A percentile compares a stretch with the other conserved stretches of the same genome.
These are phyloP conservation scores for Pachydiplax longipennis DNA, from an alignment of 2,888 invertebrate species.

Conservation along the genomic window DNA sequence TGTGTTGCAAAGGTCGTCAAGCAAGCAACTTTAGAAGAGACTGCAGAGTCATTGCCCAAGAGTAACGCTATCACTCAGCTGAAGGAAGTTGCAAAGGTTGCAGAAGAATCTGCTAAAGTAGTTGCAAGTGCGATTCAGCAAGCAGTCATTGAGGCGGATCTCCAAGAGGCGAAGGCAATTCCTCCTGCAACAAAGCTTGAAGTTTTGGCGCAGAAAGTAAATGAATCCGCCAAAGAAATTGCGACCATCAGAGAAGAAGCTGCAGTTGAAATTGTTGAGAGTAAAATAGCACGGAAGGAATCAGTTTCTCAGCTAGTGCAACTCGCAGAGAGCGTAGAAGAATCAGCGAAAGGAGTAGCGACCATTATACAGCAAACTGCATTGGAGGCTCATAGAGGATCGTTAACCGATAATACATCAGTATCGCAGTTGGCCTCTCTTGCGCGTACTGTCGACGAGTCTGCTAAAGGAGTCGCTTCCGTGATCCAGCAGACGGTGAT, in stretches of 20 bases:
- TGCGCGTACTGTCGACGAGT: slow-evolving; percentile 46
- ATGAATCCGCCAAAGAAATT: slow-evolving; percentile 49
- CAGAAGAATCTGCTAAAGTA: slow-evolving; percentile 57
- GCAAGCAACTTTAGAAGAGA: slow-evolving; percentile 57
- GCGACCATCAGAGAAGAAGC: slow-evolving; percentile 48
- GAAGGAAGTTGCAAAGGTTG: slow-evolving; percentile 41
- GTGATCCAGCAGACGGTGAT: slow-evolving; percentile 46
- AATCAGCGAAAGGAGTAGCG: slow-evolving; percentile 58
- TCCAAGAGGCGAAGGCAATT: slow-evolving; percentile 56
- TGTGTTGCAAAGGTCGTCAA: slow-evolving; percentile 59
- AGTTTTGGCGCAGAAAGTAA: slow-evolving; percentile 56
- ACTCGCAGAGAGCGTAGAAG: slow-evolving; percentile 60
- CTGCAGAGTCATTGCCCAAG: slow-evolving; percentile 58
- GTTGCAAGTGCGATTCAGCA: slow-evolving; percentile 55
- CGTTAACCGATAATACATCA: slow-evolving; percentile 60
- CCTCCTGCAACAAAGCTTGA: slow-evolving; percentile 52
- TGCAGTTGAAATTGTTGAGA: slow-evolving; percentile 27
- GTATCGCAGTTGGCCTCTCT: slow-evolving; percentile 47
- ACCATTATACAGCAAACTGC: slow-evolving; percentile 45
- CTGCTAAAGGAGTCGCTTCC: slow-evolving; percentile 40
- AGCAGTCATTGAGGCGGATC: slow-evolving; percentile 53
- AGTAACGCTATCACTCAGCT: slow-evolving; percentile 54
- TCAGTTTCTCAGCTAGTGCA: slow-evolving; percentile 55
- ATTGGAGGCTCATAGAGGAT: slow-evolving; percentile 5
- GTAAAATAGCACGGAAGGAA: slow-evolving; percentile 48